Evolutionary conservation across 23 tunicate genomes (phyloP).

Genomic region (Halocynthia roretzi): DNA sequence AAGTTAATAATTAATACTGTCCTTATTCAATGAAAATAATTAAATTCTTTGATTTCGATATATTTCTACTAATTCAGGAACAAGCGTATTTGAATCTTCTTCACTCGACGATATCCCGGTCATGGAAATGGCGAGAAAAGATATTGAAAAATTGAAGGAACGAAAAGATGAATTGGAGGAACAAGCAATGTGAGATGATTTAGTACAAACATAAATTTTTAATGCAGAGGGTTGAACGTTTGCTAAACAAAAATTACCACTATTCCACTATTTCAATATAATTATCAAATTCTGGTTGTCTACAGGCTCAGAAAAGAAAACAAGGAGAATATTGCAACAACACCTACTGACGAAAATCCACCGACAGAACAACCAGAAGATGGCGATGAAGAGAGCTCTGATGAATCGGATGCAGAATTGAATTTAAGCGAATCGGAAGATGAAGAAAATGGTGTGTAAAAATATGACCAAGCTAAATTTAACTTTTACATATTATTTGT

Average conservation of each 20-base stretch:
- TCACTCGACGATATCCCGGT: conserved; percentile 26
- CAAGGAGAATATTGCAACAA: not conserved
- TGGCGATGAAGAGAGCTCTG: conserved; percentile 29
- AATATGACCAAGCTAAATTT: not conserved
- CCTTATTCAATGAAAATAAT: too few relatives aligned
- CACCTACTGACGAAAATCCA: not conserved
- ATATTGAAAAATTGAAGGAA: conserved; percentile 38
- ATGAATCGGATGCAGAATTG: conserved; percentile 9
- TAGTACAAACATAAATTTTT: too few relatives aligned
- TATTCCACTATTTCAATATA: not conserved
- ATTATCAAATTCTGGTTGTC: not conserved
- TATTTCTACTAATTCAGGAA: not conserved
- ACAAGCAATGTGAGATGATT: conserved; percentile 3
- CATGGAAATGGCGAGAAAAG: conserved; percentile 59
- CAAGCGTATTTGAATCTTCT: conserved; percentile 44
- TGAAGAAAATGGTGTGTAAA: conserved; percentile 13
- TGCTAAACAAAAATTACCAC: not conserved
- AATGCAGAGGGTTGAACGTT: not conserved
- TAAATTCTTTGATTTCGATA: too few relatives aligned
- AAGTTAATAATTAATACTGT: too few relatives aligned
- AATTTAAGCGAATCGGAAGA: conserved; percentile 20
- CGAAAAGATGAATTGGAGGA: conserved; percentile 29
- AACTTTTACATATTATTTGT: not conserved
- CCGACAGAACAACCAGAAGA: conserved; percentile 16
- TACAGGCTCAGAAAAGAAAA: not conserved